Evolutionary conservation across 2,888 invertebrate genomes (phyloP).

Genomic region (Dorcus hopei): DNA sequence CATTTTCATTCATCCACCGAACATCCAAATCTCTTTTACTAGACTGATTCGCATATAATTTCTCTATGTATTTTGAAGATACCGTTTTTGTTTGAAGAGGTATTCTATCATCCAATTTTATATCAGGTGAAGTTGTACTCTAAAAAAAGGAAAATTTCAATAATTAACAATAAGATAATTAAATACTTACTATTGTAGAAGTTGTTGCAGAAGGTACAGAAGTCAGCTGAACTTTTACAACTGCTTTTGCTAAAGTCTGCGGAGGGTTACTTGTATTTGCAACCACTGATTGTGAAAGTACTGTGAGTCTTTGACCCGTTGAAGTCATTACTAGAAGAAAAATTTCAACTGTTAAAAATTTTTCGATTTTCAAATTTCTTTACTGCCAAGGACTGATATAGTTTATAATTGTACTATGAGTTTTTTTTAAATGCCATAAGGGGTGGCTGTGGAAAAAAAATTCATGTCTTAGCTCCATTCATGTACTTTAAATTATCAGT

Average conservation of each 20-base stretch:
- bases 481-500: too few relatives aligned
- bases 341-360: constrained; percentile 18
- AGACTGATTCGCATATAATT: constrained; percentile 36
- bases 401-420: too few relatives aligned
- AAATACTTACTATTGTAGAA: constrained; percentile 26
- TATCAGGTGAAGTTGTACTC: constrained; percentile 11
- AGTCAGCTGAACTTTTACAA: constrained; percentile 46
- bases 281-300: constrained; percentile 52
- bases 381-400: too few relatives aligned
- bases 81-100: constrained; percentile 30
- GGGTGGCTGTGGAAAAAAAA: too few relatives aligned
- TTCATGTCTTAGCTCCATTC: too few relatives aligned
- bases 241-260: constrained; percentile 42
- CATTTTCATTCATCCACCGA: constrained; percentile 36
- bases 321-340: constrained; percentile 50
- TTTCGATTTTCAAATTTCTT: too few relatives aligned
- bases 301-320: constrained; percentile 59
- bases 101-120: constrained; percentile 15
- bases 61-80: constrained; percentile 44
- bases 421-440: too few relatives aligned
- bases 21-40: constrained; percentile 40
- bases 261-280: constrained; percentile 27
- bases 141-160: constrained; percentile 4
- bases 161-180: not conserved
- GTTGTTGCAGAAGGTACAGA: constrained; percentile 40